phyloP scores from a whole-genome alignment of 2,113 vertebrate genomes.

The Gambusia holbrooki region DNA sequence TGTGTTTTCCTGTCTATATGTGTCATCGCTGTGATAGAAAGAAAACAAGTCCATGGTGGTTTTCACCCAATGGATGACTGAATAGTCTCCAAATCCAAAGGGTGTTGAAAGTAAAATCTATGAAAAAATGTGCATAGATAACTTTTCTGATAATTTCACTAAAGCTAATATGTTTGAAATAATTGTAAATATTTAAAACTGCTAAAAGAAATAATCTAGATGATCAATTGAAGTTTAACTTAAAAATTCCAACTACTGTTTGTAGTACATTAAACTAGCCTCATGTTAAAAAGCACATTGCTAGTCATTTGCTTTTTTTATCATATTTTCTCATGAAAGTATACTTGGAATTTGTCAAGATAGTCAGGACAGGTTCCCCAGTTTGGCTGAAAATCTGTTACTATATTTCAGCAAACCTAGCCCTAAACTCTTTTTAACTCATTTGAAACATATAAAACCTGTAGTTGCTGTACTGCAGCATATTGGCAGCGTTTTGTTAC shows the following conservation, averaged over 20 bases:
- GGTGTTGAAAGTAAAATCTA: slow-evolving; percentile 8
- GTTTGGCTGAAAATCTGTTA: background rate
- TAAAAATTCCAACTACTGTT: background rate
- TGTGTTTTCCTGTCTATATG: slow-evolving; percentile 42
- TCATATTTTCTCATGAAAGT: background rate
- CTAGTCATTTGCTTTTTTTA: background rate
- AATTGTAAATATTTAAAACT: background rate
- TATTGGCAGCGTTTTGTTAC: background rate
- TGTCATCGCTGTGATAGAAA: slow-evolving; percentile 42
- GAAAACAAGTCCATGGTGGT: slow-evolving; percentile 10
- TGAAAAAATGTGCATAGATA: background rate
- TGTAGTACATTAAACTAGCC: background rate
- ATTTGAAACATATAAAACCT: background rate
- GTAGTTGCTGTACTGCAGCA: background rate
- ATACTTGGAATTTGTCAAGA: background rate
- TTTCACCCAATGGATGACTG: slow-evolving; percentile 41
- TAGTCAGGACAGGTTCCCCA: background rate
- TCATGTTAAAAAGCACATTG: background rate
- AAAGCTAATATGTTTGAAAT: background rate
- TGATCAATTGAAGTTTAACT: background rate
- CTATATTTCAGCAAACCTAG: background rate
- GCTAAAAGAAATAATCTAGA: background rate
- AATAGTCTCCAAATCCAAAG: slow-evolving; percentile 1
- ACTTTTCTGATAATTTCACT: background rate
- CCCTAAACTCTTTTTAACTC: background rate